These are phyloP conservation scores for Bruchidius siliquastri DNA, from an alignment of 2,888 invertebrate genomes.

Conservation along the genomic window DNA sequence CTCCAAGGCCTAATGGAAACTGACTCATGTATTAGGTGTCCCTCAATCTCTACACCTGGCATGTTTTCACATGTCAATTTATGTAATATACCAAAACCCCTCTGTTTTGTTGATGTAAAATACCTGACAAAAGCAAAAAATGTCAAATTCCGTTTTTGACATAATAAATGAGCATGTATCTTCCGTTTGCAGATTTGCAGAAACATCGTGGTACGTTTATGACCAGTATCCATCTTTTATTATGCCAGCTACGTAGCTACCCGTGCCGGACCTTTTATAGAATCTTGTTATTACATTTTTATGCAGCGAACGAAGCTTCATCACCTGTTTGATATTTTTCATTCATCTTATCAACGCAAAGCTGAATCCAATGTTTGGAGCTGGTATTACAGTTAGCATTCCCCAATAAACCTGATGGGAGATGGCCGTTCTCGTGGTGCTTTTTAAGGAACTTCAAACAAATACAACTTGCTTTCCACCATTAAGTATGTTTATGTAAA, in stretches of 20 bases:
- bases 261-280: neutral
- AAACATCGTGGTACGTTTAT: neutral
- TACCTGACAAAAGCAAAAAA: no score
- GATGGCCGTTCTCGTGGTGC: neutral
- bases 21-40: no score
- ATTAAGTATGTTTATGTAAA: no score
- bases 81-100: no score
- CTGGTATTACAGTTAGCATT: neutral
- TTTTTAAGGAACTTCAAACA: no score
- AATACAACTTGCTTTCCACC: no score
- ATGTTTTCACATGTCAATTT: no score
- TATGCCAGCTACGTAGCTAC: neutral
- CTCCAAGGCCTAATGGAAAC: no score
- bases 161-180: no score
- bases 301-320: neutral
- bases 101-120: no score
- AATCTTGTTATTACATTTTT: neutral
- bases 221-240: neutral
- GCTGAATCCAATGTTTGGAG: neutral
- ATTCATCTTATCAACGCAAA: neutral
- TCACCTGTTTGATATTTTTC: neutral
- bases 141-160: no score
- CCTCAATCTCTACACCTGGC: no score
- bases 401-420: neutral
- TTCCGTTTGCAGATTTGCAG: neutral